Percentiles rank a stretch among this genome's conserved stretches.
Evolutionary conservation across 2,797 vertebrate species (phyloP).

Genomic region (Chaunax sp.): DNA sequence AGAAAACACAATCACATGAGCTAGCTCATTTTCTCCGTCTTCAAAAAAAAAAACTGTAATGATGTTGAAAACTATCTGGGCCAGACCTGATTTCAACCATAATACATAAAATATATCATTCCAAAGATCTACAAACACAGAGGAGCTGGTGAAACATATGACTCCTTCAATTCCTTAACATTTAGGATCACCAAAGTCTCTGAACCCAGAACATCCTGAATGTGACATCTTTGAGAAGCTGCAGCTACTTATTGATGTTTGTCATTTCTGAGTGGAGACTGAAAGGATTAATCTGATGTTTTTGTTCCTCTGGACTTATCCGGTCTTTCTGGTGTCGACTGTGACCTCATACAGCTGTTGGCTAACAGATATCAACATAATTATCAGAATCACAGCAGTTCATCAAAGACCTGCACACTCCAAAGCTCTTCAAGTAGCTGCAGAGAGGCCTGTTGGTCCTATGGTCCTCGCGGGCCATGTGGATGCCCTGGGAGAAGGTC

Average conservation of each 20-base stretch:
- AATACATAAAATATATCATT: not conserved
- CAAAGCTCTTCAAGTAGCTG: conserved; percentile 80
- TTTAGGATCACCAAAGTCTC: no score
- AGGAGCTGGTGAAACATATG: not conserved
- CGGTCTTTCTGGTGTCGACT: no score
- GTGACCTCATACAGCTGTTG: no score
- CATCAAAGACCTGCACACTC: conserved; percentile 80
- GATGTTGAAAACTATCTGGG: no score
- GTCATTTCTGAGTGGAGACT: no score
- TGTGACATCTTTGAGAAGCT: no score
- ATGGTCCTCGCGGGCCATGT: conserved; percentile 68
- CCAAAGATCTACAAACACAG: not conserved
- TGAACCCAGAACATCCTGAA: no score
- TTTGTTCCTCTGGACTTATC: no score
- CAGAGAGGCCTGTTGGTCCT: conserved; percentile 75
- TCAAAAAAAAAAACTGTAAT: not conserved
- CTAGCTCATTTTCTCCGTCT: no score
- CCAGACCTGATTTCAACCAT: not conserved
- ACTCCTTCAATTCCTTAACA: no score
- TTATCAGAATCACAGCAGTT: not conserved
- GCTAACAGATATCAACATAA: not conserved
- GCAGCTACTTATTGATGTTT: no score
- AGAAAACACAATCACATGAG: conserved; percentile 1
- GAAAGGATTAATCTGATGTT: no score
- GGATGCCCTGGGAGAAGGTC: conserved; percentile 70